A percentile compares a stretch with the other conserved stretches of the same genome.
Conservation (phyloP, 2,113 vertebrate species). For the Pimephales promelas region DNA sequence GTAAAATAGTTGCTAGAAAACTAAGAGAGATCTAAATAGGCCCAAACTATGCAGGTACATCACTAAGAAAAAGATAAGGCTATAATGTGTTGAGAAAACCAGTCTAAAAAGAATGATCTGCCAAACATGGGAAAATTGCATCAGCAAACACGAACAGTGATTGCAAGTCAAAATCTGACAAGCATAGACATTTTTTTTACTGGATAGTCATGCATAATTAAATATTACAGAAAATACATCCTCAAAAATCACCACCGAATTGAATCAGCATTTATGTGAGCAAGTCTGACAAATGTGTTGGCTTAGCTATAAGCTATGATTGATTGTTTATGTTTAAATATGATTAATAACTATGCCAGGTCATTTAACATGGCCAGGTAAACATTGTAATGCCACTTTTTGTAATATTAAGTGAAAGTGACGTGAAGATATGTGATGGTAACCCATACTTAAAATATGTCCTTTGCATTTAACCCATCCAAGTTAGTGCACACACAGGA, state of each 20-base stretch:
- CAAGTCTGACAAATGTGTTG: not conserved
- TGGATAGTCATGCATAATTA: conserved; percentile 15
- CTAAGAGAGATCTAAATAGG: not conserved
- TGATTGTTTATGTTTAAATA: not conserved
- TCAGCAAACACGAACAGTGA: not conserved
- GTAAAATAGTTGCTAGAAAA: not conserved
- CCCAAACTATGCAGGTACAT: not conserved
- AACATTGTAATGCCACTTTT: not conserved
- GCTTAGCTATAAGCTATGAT: not conserved
- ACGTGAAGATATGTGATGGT: too few relatives aligned
- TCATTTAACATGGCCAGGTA: not conserved
- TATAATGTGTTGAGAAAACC: not conserved
- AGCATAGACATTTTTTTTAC: conserved; percentile 9
- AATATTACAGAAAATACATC: conserved; percentile 3
- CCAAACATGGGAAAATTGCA: not conserved
- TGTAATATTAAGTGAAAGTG: not conserved
- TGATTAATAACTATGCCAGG: not conserved
- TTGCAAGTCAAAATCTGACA: not conserved
- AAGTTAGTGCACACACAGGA: too few relatives aligned
- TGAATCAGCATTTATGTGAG: not conserved
- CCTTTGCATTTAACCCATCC: too few relatives aligned
- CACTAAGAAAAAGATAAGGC: not conserved
- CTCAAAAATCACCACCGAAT: not conserved
- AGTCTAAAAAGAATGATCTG: not conserved
- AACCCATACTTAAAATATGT: too few relatives aligned